A percentile compares a stretch with the other conserved stretches of the same genome.
These are phyloP conservation scores for Polyommatus icarus DNA, from an alignment of 2,888 invertebrate genomes.

Conservation along the genomic window DNA sequence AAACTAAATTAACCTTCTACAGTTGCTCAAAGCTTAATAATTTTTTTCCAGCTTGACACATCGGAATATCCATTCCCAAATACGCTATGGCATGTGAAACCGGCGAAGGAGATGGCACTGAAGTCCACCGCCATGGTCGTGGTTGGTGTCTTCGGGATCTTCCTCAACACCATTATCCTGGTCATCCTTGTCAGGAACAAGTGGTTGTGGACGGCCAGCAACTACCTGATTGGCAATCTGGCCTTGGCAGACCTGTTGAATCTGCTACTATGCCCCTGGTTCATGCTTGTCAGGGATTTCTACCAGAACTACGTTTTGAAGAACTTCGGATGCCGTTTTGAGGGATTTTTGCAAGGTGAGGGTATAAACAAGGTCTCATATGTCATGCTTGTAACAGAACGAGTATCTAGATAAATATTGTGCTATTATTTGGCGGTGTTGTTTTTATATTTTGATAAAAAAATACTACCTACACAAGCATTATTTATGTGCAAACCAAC, in stretches of 20 bases:
- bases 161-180: constrained; percentile 84
- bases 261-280: constrained; percentile 86
- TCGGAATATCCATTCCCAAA: constrained; percentile 80
- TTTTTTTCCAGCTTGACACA: constrained; percentile 61
- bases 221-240: constrained; percentile 87
- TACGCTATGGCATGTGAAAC: constrained; percentile 83
- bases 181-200: constrained; percentile 82
- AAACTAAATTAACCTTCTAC: no score
- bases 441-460: no score
- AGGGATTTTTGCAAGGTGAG: constrained; percentile 87
- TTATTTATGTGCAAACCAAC: no score
- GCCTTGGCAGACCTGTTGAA: constrained; percentile 85
- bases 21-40: no score
- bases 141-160: constrained; percentile 83
- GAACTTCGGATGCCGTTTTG: constrained; percentile 86
- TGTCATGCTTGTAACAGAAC: no score
- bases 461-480: no score
- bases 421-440: no score
- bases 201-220: constrained; percentile 84
- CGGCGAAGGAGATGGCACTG: constrained; percentile 80
- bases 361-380: background rate
- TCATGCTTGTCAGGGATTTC: constrained; percentile 87
- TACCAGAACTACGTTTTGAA: constrained; percentile 89
- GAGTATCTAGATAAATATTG: no score
- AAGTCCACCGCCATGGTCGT: constrained; percentile 82